phyloP scores from a whole-genome alignment of 2,113 vertebrate species.

The Hemicordylus capensis region DNA sequence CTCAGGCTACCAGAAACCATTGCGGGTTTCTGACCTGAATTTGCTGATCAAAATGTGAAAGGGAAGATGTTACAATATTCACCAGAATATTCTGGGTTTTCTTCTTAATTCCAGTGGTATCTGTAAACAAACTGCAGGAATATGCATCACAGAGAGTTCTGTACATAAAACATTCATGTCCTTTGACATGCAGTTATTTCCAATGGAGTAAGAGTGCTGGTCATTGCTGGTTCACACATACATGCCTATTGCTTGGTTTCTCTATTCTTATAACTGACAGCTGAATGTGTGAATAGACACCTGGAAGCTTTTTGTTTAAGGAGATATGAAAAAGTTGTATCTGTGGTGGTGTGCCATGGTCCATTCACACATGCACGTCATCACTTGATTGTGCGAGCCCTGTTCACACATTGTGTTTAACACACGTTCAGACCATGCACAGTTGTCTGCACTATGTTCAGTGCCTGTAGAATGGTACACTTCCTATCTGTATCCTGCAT shows the following conservation, averaged over 20 bases:
- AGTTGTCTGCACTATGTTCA: too few relatives aligned
- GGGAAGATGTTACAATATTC: background rate
- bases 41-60: background rate
- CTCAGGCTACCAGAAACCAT: too few relatives aligned
- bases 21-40: background rate
- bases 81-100: background rate
- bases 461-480: too few relatives aligned
- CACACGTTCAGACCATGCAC: too few relatives aligned
- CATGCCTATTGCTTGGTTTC: background rate
- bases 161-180: background rate
- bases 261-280: background rate
- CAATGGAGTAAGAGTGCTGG: background rate
- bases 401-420: too few relatives aligned
- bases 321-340: background rate
- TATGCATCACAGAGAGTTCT: background rate
- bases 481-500: too few relatives aligned
- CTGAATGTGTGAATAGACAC: background rate
- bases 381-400: too few relatives aligned
- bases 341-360: background rate
- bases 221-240: background rate
- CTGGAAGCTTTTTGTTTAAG: too few relatives aligned
- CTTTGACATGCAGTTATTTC: background rate
- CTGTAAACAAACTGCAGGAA: background rate
- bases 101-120: background rate
- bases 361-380: background rate